Evolutionary conservation across 2,888 invertebrate genomes (phyloP), one percentile per base, ranked within the genome.

Genomic region (Dasysyrphus albostriatus): DNA sequence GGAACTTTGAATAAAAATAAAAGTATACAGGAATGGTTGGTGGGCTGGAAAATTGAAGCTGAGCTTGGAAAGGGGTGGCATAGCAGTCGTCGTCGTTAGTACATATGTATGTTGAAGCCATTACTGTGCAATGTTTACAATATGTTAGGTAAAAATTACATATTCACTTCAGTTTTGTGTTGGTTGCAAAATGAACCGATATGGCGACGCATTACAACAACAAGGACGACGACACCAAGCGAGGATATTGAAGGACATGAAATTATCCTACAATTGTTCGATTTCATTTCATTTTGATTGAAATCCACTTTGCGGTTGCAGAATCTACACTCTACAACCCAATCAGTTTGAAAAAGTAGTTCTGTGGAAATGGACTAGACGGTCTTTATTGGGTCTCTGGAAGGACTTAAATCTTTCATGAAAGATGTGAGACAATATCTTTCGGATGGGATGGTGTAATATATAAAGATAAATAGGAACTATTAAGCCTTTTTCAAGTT

Each of bases 181-280:
- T 61, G 24, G 8, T 37, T 37, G 58, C 12, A 47, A 74, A 51
- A 49, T 54, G 51, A 51, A 67, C 69, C 47, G 24, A 19, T 19
- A n/a, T 44, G 37, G 12, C 44, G 24, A 24, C 24, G 24, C 24
- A 24, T 24, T 24, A 24, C 24, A 24, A 51, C 16, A 16, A 37
- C 16, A 5, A 42, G 4, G 29, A 61, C 19, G 5, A 14, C 42
- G 24, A 12, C 29, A n/a, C 9, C 63, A n/a, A 44, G 29, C 37
- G 7, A 44, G 65, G 29, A 69, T 59, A 56, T 47, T 61, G 37
- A 77, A 77, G 87, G 79, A 87, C 75, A 78, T 79, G 72, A 78
- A 87, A 87, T 87, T 87, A 87, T 78, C 78, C 82, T 79, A 24
- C 78, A 72, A 87, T 87, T 87, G 82, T 87, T 87, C 82, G 87